Conservation (phyloP, 2,797 vertebrate genomes). For the Myotis daubentonii region DNA sequence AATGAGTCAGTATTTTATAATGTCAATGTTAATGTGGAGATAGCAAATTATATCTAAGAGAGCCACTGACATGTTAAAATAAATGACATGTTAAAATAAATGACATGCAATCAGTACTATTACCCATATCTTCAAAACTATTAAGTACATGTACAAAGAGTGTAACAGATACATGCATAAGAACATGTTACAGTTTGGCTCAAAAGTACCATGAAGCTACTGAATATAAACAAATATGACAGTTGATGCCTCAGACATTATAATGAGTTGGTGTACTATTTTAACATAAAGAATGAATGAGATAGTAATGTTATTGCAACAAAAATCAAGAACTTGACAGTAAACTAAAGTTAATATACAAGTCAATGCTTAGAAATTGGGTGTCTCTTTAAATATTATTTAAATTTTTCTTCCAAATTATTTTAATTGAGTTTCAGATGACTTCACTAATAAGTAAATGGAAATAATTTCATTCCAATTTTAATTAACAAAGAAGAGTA, state of each 20-base stretch:
- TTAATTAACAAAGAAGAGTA: background rate
- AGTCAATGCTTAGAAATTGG: constrained; percentile 28
- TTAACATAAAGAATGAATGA: constrained; percentile 22
- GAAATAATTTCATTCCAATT: background rate
- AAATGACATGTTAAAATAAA: constrained; percentile 72
- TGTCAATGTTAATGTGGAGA: constrained; percentile 23
- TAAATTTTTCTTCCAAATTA: constrained; percentile 32
- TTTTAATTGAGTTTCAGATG: background rate
- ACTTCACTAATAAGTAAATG: background rate
- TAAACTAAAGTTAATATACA: background rate
- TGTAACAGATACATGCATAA: constrained; percentile 54
- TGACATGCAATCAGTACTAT: constrained; percentile 77
- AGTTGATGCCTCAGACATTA: constrained; percentile 7
- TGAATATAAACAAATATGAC: background rate
- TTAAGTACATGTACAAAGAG: constrained; percentile 35
- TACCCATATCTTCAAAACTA: constrained; percentile 63
- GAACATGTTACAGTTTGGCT: background rate
- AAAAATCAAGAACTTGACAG: constrained; percentile 9
- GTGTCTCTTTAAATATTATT: background rate
- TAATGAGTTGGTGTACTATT: background rate
- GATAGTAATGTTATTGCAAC: constrained; percentile 12
- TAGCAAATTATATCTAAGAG: constrained; percentile 47
- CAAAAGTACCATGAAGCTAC: background rate
- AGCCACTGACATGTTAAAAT: constrained; percentile 42
- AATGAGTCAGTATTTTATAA: constrained; percentile 62